A percentile compares a stretch with the other conserved stretches of the same genome.
Conservation (phyloP, 2,888 invertebrate genomes). For the Hirudinaria manillensis region DNA sequence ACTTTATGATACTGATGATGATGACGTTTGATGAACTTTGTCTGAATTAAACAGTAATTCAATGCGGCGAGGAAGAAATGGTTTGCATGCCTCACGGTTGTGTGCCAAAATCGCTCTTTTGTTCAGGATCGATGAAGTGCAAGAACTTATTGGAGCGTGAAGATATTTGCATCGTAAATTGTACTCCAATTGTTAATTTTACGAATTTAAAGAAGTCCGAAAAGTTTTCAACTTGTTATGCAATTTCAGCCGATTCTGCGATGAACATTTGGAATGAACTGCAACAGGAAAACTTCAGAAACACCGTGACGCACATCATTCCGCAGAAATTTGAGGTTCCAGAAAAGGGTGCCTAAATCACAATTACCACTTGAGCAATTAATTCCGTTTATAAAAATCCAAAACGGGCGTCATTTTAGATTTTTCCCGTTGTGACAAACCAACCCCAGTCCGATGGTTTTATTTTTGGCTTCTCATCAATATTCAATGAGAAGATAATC, state of each 20-base stretch:
- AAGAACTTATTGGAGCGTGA: too few species aligned
- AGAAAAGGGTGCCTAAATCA: background rate
- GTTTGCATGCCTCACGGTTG: background rate
- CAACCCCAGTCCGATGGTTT: too few species aligned
- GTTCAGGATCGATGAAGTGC: background rate
- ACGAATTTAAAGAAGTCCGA: too few species aligned
- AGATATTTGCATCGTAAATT: constrained; percentile 13
- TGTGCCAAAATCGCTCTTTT: background rate
- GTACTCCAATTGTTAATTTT: background rate
- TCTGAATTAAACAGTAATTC: too few species aligned
- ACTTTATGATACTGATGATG: too few species aligned
- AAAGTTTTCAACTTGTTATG: background rate
- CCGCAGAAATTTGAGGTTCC: constrained; percentile 6
- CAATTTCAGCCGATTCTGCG: background rate
- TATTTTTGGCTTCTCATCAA: too few species aligned
- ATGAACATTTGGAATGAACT: constrained; percentile 4
- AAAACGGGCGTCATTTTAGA: too few species aligned
- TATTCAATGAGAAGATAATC: too few species aligned
- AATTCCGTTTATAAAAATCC: too few species aligned
- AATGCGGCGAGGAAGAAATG: background rate
- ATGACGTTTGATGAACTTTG: too few species aligned
- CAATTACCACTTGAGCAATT: background rate
- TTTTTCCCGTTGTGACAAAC: too few species aligned
- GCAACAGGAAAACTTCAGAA: background rate
- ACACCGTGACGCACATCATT: background rate